phyloP scores from a whole-genome alignment of 2,113 vertebrate species.

The Triplophysa tibetana region DNA sequence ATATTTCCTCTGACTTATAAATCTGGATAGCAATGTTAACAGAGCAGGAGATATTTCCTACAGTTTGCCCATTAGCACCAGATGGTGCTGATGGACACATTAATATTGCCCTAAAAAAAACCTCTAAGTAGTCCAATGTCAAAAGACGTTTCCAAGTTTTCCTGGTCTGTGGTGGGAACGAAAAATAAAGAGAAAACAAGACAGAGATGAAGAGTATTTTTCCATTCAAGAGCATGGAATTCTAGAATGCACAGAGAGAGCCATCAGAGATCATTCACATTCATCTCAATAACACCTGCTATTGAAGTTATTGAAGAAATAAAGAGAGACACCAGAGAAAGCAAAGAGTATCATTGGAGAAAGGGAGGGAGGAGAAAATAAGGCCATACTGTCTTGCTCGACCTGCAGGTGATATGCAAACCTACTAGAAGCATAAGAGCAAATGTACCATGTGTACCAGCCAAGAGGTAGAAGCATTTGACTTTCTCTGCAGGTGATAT shows the following conservation, averaged over 20 bases:
- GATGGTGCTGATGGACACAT: constrained; percentile 48
- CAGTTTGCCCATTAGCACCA: constrained; percentile 32
- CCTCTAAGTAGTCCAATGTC: constrained; percentile 36
- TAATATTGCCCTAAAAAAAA: constrained; percentile 46
- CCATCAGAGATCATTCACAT: too few relatives aligned
- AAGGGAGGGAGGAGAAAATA: too few relatives aligned
- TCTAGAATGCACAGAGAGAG: too few relatives aligned
- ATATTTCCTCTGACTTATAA: constrained; percentile 41
- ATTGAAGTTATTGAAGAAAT: too few relatives aligned
- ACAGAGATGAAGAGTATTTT: not conserved
- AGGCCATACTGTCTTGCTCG: constrained; percentile 29
- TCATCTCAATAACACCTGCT: not conserved
- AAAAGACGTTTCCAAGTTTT: constrained; percentile 18
- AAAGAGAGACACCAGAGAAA: too few relatives aligned
- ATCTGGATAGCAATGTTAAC: constrained; percentile 35
- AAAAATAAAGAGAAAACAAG: not conserved
- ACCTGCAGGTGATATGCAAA: constrained; percentile 16
- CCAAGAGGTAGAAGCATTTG: constrained; percentile 27
- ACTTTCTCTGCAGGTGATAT: constrained; percentile 34
- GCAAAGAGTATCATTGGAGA: too few relatives aligned
- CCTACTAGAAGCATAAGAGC: constrained; percentile 18
- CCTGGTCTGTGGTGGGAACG: constrained; percentile 3
- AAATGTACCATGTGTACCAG: constrained; percentile 16
- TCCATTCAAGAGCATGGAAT: too few relatives aligned
- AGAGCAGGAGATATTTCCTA: constrained; percentile 24